phyloP scores from a whole-genome alignment of 2,797 vertebrate genomes.

The Aldrovandia affinis region DNA sequence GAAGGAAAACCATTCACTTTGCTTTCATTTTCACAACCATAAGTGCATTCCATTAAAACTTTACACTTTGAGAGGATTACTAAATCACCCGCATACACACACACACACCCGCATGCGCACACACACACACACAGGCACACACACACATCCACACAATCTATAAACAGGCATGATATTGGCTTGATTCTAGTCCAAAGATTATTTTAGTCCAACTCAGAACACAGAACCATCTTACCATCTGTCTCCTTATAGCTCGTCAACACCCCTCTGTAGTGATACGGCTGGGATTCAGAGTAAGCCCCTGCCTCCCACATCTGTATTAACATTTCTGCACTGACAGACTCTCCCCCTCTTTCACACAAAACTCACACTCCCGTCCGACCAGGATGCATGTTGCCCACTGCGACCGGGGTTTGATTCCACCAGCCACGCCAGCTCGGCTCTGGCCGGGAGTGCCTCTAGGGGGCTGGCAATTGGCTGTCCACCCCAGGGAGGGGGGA shows the following conservation, averaged over 20 bases:
- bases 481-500: too few relatives aligned
- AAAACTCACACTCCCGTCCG: constrained; percentile 11
- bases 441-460: too few relatives aligned
- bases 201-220: background rate
- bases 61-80: constrained; percentile 42
- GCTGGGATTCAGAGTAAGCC: constrained; percentile 22
- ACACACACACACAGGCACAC: constrained; percentile 23
- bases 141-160: constrained; percentile 23
- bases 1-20: constrained; percentile 47
- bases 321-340: constrained; percentile 9
- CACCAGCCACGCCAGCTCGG: too few relatives aligned
- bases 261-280: constrained; percentile 33
- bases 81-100: constrained; percentile 23
- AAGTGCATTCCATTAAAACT: constrained; percentile 49
- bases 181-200: too few relatives aligned
- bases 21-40: constrained; percentile 33
- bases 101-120: constrained; percentile 7
- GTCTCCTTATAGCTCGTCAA: constrained; percentile 46
- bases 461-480: too few relatives aligned
- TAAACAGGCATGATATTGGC: background rate
- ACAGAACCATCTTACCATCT: constrained; percentile 43
- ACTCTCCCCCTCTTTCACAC: background rate
- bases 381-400: too few relatives aligned
- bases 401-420: too few relatives aligned
- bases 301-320: constrained; percentile 20